Evolutionary conservation across 2,113 vertebrate genomes (phyloP).

Genomic region (Procavia capensis): DNA sequence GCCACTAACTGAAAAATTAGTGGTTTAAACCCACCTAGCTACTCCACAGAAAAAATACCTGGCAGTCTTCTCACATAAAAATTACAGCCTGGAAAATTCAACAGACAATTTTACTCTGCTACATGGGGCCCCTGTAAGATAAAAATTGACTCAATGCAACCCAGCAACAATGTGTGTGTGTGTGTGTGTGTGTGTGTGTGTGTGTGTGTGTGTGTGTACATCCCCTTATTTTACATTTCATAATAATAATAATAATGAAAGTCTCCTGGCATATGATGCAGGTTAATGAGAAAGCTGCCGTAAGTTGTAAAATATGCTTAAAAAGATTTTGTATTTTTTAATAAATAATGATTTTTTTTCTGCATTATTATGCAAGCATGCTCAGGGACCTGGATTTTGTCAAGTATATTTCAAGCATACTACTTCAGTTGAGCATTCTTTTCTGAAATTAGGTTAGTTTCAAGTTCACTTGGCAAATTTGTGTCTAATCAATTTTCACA

Average conservation of each 20-base stretch:
- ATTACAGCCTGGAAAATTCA: background rate
- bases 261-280: background rate
- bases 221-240: background rate
- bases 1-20: background rate
- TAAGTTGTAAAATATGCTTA: background rate
- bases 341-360: background rate
- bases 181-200: background rate
- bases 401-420: constrained; percentile 48
- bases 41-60: background rate
- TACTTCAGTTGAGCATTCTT: background rate
- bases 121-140: background rate
- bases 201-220: background rate
- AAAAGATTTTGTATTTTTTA: constrained; percentile 45
- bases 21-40: background rate
- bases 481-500: constrained; percentile 41
- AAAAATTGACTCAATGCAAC: background rate
- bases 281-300: background rate
- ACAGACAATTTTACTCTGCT: background rate
- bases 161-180: background rate
- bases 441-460: constrained; percentile 58
- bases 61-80: background rate
- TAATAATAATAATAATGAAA: background rate
- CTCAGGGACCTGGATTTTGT: background rate
- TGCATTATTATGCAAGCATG: background rate
- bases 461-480: constrained; percentile 35